phyloP scores from a whole-genome alignment of 2,888 invertebrate species.

The Agrotis ipsilon region DNA sequence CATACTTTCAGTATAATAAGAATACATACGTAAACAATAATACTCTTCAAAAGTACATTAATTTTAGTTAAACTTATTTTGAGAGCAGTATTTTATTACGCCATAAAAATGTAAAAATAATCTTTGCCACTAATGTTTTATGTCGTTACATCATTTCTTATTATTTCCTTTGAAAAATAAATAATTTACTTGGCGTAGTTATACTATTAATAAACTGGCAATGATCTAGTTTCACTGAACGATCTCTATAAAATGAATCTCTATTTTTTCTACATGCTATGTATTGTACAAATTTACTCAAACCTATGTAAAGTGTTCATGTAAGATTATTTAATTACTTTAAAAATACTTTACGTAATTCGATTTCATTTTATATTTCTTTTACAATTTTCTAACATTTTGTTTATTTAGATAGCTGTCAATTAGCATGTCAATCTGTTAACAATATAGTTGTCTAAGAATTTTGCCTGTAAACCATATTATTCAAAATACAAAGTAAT shows the following conservation, averaged over 20 bases:
- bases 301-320: conserved; percentile 88
- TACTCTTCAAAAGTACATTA: conserved; percentile 44
- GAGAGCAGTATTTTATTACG: conserved; percentile 31
- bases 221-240: conserved; percentile 90
- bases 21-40: conserved; percentile 41
- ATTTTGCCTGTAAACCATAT: conserved; percentile 57
- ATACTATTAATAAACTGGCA: conserved; percentile 73
- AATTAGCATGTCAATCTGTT: conserved; percentile 87
- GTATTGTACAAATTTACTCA: conserved; percentile 90
- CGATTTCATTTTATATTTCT: conserved; percentile 56
- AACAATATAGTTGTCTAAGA: conserved; percentile 58
- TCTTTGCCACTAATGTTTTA: conserved; percentile 10
- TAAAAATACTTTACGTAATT: conserved; percentile 66
- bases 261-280: conserved; percentile 91
- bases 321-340: conserved; percentile 78
- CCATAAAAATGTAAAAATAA: conserved; percentile 13
- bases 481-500: conserved; percentile 61
- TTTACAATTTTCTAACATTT: conserved; percentile 33
- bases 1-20: conserved; percentile 22
- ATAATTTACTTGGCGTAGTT: conserved; percentile 37
- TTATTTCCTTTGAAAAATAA: background rate
- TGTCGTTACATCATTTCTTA: background rate
- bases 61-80: conserved; percentile 28
- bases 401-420: conserved; percentile 82
- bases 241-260: conserved; percentile 90